phyloP scores from a whole-genome alignment of 2,113 vertebrate species.

The Ia io region DNA sequence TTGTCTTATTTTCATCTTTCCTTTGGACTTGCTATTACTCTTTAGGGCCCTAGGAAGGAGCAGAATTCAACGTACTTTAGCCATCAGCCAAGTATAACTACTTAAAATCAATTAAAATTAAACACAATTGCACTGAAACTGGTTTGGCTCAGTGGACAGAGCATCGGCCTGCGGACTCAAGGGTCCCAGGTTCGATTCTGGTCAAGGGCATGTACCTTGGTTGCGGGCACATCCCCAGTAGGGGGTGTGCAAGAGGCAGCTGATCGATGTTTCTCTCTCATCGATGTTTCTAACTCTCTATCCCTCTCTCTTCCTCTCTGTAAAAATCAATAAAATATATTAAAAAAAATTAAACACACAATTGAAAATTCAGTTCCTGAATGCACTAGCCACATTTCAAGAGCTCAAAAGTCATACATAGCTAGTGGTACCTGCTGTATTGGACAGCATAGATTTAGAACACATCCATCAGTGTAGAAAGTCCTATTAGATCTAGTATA shows the following conservation, averaged over 20 bases:
- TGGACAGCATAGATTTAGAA: neutral
- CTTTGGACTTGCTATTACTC: neutral
- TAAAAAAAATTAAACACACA: neutral
- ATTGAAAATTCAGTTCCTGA: conserved; percentile 6
- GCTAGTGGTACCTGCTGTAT: neutral
- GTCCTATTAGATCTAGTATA: neutral
- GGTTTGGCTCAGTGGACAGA: too few species aligned
- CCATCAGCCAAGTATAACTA: neutral
- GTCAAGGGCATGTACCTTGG: too few species aligned
- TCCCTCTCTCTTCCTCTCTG: too few species aligned
- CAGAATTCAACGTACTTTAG: neutral
- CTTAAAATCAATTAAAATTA: conserved; percentile 6
- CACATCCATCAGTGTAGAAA: neutral
- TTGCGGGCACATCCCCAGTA: too few species aligned
- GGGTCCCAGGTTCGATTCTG: too few species aligned
- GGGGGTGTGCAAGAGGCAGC: too few species aligned
- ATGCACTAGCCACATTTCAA: neutral
- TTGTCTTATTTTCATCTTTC: neutral
- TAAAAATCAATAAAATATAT: too few species aligned
- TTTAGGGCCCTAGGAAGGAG: neutral
- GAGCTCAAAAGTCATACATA: neutral
- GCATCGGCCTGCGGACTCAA: too few species aligned
- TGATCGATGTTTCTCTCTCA: too few species aligned
- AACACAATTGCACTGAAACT: neutral
- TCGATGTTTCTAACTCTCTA: too few species aligned